Base-by-base conservation (phyloP, 2,113 vertebrate species). In the Platycercus adscitus region DNA sequence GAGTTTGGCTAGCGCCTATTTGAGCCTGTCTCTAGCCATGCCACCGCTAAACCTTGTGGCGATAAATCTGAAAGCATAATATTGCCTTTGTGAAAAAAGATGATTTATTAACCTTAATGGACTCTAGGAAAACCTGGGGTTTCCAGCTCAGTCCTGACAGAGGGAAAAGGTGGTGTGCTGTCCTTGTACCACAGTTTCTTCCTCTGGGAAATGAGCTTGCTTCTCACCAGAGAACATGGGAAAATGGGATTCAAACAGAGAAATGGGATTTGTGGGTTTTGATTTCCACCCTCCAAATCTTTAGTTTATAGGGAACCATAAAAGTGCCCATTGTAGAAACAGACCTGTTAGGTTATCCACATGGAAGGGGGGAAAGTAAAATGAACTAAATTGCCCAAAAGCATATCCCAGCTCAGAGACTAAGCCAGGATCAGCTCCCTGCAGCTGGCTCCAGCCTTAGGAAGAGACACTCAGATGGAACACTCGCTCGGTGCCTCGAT, bases 401-500 rank as follows among this genome's bases (percentile, higher is more conserved):
- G n/a, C 44, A 0, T 23, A 23, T 16, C 44, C 18, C 58, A 47
- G 25, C 70, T 41, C 64, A 35, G 37, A 37, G 17, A 10, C 24
- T 21, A 50, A 66, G 28, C 31, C 41, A 23, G 60, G 64, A 58
- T 29, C 35, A 50, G n/a, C 11, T 55, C 60, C 25, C 33, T 11
- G 3, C 17, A 26, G 9, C 33, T 1, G 0, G 6, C 25, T 25
- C 24, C 13, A 28, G 26, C 50, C 53, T 47, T 6, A 11, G 53
- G 43, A 72, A 31, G 20, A 53, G 52, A 10, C 17, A 1, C 10
- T n/a, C 13, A 13, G 81, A 12, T 7, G 1, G 6, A 41, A 25
- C 8, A 1, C 68, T 56, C 0, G 0, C 68, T 70, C 35, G 8
- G 89, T 7, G 19, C 49, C 63, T 47, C 0, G 1, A 20, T 47